Evolutionary conservation across 30 jellyfish, hydroid and myxozoan species (phyloP), one percentile per base, ranked within the genome.

Genomic region (Cassiopea xamachana): DNA sequence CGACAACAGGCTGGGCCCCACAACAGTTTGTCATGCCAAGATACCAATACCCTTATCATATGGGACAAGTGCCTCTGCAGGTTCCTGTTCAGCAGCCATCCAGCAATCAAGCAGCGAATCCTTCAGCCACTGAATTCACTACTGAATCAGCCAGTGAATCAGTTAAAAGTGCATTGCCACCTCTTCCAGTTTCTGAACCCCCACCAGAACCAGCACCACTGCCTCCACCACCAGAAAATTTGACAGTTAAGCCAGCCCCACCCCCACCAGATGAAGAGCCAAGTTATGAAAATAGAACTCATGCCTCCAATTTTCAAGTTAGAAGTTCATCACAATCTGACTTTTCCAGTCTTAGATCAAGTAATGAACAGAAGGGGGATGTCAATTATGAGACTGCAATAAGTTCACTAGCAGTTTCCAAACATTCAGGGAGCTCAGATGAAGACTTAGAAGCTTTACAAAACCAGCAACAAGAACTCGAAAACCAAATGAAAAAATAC

Each of bases 401-500:
- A 48, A 70, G 82, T 16, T 82, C 90, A 39, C 67, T 67, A 18
- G 82, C 90, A 64, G 80, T 84, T 10, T 70, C 92, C 10, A 70
- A 58, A 12, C 92, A 84, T 55, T 58, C 16, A 44, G 80, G 60
- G 51, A 84, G 48, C 75, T 46, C 92, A 49, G 60, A 79, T 67
- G 95, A 81, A 45, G 84, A 75, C 79, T 64, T 79, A 27, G 97
- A 85, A 50, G 13, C 93, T 9, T 75, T 94, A 48, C 87, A 86
- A 15, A 69, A 80, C 3, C 97, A 91, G 70, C 87, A 85, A 46
- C 72, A 59, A 48, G 86, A 86, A 59, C 83, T 94, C 46, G 98
- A 94, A 82, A 87, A 19, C n/a, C 97, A 94, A 90, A 94, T 94
- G 90, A 90, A 90, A 64, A 90, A 85, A 44, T 94, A 94, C 75